Base-by-base conservation (phyloP, 2,888 invertebrate genomes). In the Melikaiella ostensackeni region DNA sequence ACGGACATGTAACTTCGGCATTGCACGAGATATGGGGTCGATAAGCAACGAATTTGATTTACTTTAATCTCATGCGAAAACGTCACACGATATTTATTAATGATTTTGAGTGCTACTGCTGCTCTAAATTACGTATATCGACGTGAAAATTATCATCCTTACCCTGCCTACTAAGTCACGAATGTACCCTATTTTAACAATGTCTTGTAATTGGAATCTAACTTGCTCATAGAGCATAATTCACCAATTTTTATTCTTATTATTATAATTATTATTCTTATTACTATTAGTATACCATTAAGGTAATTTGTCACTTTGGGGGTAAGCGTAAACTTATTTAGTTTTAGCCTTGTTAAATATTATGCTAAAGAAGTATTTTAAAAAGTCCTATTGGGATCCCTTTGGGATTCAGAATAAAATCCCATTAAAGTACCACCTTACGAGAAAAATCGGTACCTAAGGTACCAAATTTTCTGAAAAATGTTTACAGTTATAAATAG, bases 1-100 rank as follows among this genome's bases (percentile, higher is more conserved):
- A 85, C 83, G 84, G 86, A 84, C 87, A 84, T 86, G 88, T 87
- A 86, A 87, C 87, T 86, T 86, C 84, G 84, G 82, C 84, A 81
- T 85, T 85, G 86, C 86, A 85, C 84, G 84, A 87, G 86, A 88
- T 88, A 86, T 83, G 80, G 80, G 80, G 78, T 82, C 84, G 86
- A 86, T 86, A 86, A 86, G 83, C 80, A 80, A 82, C 84, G 85
- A 70, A 70, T 70, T 70, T 70, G 70, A 70, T 70, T 70, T 70
- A 70, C 70, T 70, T 50, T 70, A 70, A 70, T 50, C 42, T 30
- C 30, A 70, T 70, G 50, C 46, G 30, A 66, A 66, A 66, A 9
- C 70, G 50, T 70, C 70, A 30, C 70, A 70, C 33, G 50, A 33
- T 50, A 70, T 50, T 70, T 55, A 70, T 70, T 55, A 70, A 70